Percentiles rank a stretch among this genome's conserved stretches.
phyloP scores from a whole-genome alignment of 2,113 vertebrate species.

The Malurus melanocephalus region DNA sequence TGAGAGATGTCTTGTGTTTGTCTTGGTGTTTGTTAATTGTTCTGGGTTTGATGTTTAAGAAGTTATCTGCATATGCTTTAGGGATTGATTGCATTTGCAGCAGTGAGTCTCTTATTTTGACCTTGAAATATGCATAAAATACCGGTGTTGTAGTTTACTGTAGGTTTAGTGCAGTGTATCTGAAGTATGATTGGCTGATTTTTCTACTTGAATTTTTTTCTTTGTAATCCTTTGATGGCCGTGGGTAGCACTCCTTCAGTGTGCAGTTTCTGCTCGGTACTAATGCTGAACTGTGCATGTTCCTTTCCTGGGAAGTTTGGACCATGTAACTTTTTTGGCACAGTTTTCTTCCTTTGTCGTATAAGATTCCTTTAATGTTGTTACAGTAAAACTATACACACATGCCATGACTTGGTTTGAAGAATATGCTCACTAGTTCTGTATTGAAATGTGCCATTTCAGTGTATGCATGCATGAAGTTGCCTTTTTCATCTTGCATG shows the following conservation, averaged over 20 bases:
- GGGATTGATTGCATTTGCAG: neutral
- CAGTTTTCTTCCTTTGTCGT: neutral
- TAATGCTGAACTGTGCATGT: slow-evolving; percentile 33
- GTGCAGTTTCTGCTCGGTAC: neutral
- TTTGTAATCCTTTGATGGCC: neutral
- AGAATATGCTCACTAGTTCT: neutral
- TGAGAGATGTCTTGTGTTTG: neutral
- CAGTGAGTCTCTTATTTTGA: neutral
- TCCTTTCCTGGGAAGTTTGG: neutral
- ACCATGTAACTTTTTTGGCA: neutral
- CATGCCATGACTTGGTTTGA: slow-evolving; percentile 6
- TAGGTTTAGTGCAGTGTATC: neutral
- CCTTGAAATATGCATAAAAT: neutral
- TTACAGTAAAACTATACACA: neutral
- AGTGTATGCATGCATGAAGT: slow-evolving; percentile 52
- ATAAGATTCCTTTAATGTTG: neutral
- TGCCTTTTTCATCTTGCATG: slow-evolving; percentile 66
- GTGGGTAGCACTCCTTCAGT: neutral
- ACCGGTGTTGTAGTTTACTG: neutral
- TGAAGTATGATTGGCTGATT: neutral
- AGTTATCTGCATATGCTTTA: neutral
- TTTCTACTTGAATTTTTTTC: neutral
- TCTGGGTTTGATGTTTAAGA: neutral
- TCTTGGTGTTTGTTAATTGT: neutral
- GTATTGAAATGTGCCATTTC: slow-evolving; percentile 21